phyloP scores from a whole-genome alignment of 2,888 invertebrate species.

The Rhagonycha fulva region DNA sequence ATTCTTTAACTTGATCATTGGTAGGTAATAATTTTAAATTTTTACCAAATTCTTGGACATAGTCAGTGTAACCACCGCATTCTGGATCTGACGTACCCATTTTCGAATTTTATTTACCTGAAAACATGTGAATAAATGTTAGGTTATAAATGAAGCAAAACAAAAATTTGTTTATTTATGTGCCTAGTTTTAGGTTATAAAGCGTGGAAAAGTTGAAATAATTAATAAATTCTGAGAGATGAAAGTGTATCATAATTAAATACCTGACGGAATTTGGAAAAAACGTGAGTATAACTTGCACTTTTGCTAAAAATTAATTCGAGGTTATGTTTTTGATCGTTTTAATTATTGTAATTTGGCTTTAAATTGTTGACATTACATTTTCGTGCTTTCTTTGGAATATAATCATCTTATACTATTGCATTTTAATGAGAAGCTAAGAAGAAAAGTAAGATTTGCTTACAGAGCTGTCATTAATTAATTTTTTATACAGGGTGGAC shows the following conservation, averaged over 20 bases:
- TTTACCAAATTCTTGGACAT: conserved; percentile 62
- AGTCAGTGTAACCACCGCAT: conserved; percentile 42
- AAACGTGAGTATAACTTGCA: background rate
- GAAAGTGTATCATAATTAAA: background rate
- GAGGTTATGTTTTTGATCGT: background rate
- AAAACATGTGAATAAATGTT: background rate
- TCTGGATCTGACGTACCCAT: conserved; percentile 55
- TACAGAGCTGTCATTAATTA: background rate
- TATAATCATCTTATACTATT: background rate
- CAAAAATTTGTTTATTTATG: background rate
- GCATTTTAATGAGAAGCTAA: background rate
- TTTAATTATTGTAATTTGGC: background rate
- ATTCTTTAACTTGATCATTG: conserved; percentile 80
- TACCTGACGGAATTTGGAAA: background rate
- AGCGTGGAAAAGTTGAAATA: background rate
- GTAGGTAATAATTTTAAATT: conserved; percentile 73
- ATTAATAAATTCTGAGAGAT: background rate
- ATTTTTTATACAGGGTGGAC: background rate
- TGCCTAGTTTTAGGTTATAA: background rate
- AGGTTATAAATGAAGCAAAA: background rate
- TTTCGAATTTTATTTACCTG: background rate
- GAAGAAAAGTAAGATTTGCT: too few species aligned
- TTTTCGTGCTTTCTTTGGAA: background rate
- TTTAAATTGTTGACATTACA: background rate
- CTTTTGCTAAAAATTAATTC: background rate